Conservation (phyloP, 2,113 vertebrate species). For the Bubo blakistoni region DNA sequence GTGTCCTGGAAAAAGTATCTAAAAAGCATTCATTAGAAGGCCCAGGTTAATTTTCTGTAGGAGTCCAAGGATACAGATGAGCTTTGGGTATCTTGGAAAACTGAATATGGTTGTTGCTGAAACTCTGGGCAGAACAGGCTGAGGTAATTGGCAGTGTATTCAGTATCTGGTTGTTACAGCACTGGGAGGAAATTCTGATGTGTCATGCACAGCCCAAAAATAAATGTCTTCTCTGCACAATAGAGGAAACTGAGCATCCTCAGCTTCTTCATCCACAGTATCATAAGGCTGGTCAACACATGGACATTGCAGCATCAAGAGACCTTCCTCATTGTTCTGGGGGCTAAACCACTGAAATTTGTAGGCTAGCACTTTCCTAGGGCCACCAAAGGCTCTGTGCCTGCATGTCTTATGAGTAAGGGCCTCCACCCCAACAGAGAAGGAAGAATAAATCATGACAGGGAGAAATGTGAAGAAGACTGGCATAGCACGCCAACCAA, state of each 20-base stretch:
- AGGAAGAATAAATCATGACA: background rate
- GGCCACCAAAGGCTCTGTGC: background rate
- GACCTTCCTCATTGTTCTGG: background rate
- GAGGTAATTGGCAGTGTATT: background rate
- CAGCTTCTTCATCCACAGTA: background rate
- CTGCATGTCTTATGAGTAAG: background rate
- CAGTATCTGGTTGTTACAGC: background rate
- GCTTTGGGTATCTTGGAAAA: background rate
- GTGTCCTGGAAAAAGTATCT: background rate
- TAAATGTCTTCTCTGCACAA: background rate
- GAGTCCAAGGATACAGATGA: background rate
- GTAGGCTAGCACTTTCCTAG: background rate
- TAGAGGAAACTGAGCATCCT: background rate
- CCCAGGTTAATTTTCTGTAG: background rate
- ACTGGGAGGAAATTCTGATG: background rate
- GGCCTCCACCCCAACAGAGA: background rate
- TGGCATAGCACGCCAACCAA: background rate
- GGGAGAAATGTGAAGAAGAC: background rate
- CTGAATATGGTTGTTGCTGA: background rate
- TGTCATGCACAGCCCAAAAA: background rate
- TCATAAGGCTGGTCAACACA: background rate
- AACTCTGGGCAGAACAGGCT: background rate
- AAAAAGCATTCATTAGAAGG: background rate
- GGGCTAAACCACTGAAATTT: background rate
- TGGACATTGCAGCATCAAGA: background rate